phyloP scores from a whole-genome alignment of 2,113 vertebrate species.

The Pelusios castaneus region DNA sequence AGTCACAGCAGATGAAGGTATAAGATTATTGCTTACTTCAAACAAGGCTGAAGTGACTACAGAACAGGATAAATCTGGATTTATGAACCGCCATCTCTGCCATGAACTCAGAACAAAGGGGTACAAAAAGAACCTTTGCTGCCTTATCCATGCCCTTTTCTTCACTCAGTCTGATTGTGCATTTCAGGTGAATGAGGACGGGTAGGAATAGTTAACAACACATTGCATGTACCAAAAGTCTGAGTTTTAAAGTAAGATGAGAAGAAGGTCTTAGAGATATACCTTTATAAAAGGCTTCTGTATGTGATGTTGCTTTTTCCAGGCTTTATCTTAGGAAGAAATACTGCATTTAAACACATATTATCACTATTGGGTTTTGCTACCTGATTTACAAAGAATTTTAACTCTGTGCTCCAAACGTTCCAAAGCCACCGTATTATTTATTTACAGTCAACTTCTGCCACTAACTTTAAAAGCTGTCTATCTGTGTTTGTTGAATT shows the following conservation, averaged over 20 bases:
- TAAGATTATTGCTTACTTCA: not conserved
- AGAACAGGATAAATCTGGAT: not conserved
- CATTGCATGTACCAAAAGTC: not conserved
- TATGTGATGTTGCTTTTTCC: not conserved
- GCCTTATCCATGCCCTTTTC: not conserved
- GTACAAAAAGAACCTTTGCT: not conserved
- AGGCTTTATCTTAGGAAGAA: not conserved
- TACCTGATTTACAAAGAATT: not conserved
- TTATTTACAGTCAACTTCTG: slow-evolving; percentile 15
- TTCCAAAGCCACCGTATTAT: not conserved
- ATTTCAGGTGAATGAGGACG: not conserved
- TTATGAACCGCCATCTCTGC: not conserved
- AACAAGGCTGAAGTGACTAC: not conserved
- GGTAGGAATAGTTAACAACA: not conserved
- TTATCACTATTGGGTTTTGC: not conserved
- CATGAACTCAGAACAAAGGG: not conserved
- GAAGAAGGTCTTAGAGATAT: not conserved
- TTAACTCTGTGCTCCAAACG: not conserved
- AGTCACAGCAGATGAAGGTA: not conserved
- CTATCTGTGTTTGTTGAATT: slow-evolving; percentile 1
- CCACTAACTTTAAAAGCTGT: not conserved
- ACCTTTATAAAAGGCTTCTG: slow-evolving; percentile 4
- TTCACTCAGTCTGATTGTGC: fast-evolving
- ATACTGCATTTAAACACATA: not conserved
- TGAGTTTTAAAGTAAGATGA: not conserved